phyloP scores from a whole-genome alignment of 2,113 vertebrate species.

The Crotalus tigris region DNA sequence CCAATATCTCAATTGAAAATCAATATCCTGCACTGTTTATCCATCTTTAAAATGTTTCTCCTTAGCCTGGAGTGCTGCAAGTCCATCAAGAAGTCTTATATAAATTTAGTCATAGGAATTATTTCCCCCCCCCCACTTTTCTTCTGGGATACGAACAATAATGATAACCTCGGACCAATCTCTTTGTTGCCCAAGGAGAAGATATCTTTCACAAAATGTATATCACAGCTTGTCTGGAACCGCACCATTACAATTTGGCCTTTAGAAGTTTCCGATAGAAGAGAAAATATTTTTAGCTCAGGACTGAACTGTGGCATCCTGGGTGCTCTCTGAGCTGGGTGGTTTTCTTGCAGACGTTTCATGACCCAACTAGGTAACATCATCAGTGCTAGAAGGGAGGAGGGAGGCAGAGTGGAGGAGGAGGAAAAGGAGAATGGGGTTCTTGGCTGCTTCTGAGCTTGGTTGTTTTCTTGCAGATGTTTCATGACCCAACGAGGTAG shows the following conservation, averaged over 20 bases:
- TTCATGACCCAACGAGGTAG: too few species aligned
- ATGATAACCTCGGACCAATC: background rate
- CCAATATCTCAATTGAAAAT: slow-evolving; percentile 52
- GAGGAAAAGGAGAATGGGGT: too few species aligned
- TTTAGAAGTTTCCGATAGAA: background rate
- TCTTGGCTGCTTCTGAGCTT: too few species aligned
- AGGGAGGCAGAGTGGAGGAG: too few species aligned
- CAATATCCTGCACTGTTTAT: slow-evolving; percentile 41
- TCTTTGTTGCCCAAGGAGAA: background rate
- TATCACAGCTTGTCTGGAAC: background rate
- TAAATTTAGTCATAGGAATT: background rate
- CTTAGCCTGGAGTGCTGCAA: background rate
- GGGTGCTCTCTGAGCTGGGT: background rate
- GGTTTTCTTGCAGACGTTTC: too few species aligned
- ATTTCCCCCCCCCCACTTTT: background rate
- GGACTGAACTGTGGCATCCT: background rate
- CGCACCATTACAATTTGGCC: background rate
- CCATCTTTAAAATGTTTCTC: slow-evolving; percentile 37
- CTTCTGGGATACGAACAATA: background rate
- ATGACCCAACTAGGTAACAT: too few species aligned
- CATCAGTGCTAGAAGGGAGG: too few species aligned
- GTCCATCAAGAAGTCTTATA: background rate
- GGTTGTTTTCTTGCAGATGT: too few species aligned
- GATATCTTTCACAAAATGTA: background rate
- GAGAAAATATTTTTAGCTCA: background rate